These are phyloP conservation scores for Drosophila kikkawai DNA, from an alignment of 1,140 invertebrate species.

Conservation along the genomic window DNA sequence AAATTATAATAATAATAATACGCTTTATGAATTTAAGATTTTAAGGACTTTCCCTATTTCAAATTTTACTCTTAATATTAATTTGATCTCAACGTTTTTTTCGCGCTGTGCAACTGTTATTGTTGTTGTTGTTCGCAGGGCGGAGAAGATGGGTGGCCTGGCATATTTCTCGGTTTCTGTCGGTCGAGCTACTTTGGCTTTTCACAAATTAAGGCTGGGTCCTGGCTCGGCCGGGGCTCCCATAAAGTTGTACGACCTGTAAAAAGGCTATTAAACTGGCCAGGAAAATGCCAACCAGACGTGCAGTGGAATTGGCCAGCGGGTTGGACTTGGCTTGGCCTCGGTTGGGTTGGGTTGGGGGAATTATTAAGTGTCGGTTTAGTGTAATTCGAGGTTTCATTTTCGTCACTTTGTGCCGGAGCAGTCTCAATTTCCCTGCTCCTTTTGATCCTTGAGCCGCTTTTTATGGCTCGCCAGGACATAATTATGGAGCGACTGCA, in stretches of 20 bases:
- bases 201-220: conserved; percentile 59
- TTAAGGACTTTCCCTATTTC: neutral
- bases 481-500: conserved; percentile 66
- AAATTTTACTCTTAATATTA: neutral
- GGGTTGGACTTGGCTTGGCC: neutral
- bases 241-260: conserved; percentile 82
- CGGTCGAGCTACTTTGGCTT: conserved; percentile 36
- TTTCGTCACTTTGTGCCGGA: conserved; percentile 76
- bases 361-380: conserved; percentile 83
- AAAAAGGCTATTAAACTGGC: conserved; percentile 82
- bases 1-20: neutral
- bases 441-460: conserved; percentile 34
- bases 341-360: conserved; percentile 2
- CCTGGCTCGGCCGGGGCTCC: conserved; percentile 30
- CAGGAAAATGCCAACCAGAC: conserved; percentile 53
- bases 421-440: conserved; percentile 61
- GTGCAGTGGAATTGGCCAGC: conserved; percentile 13
- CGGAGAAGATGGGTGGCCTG: conserved; percentile 18
- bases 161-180: conserved; percentile 39
- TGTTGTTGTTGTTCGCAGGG: neutral
- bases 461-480: conserved; percentile 68
- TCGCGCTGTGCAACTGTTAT: neutral
- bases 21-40: no score
- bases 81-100: neutral
- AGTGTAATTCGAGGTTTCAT: conserved; percentile 83